A percentile compares a stretch with the other conserved stretches of the same genome.
phyloP scores from a whole-genome alignment of 2,888 invertebrate species.

The Cryptus viduatorius region DNA sequence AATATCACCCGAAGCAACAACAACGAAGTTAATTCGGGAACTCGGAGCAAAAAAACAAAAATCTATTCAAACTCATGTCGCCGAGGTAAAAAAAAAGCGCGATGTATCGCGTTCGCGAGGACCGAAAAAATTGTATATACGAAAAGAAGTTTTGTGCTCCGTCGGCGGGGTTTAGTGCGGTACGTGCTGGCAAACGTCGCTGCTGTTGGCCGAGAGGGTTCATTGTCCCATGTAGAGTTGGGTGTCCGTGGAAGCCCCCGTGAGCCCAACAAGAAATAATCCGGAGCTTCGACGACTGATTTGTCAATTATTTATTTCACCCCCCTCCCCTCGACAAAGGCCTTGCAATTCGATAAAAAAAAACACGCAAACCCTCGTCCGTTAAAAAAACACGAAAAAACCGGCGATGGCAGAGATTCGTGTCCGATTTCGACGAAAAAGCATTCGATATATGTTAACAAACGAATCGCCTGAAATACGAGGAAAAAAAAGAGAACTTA shows the following conservation, averaged over 20 bases:
- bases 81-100: background rate
- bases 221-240: constrained; percentile 82
- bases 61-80: background rate
- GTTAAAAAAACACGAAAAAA: constrained; percentile 18
- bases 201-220: constrained; percentile 81
- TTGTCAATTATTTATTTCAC: background rate
- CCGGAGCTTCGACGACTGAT: background rate
- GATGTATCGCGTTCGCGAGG: background rate
- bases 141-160: background rate
- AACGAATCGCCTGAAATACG: constrained; percentile 15
- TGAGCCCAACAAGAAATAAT: background rate
- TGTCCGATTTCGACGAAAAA: constrained; percentile 37
- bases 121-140: background rate
- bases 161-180: constrained; percentile 65
- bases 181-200: constrained; percentile 79
- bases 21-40: constrained; percentile 17
- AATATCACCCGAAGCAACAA: background rate
- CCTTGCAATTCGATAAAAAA: background rate
- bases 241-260: constrained; percentile 60
- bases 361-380: background rate
- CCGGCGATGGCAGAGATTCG: constrained; percentile 56
- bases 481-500: constrained; percentile 86
- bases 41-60: background rate
- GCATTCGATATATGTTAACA: constrained; percentile 44
- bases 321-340: too few relatives aligned